Evolutionary conservation across 2,113 vertebrate genomes (phyloP), one percentile per base, ranked within the genome.

Genomic region (Macroglossus sobrinus): DNA sequence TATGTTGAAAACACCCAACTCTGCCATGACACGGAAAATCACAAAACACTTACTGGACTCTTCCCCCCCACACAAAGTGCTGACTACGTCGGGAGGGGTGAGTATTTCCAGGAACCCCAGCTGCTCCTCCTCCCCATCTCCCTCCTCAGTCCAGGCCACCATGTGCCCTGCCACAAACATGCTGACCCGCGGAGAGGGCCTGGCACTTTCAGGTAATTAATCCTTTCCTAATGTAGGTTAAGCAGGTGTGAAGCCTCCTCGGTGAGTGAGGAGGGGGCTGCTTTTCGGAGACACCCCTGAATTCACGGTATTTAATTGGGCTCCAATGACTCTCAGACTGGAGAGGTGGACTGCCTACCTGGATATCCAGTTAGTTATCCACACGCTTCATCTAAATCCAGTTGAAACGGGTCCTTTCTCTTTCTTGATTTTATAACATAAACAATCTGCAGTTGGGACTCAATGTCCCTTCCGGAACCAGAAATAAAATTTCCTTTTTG

Each of bases 161-260:
- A 97, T 97, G 98, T 98, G 97, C 96, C 97, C 94, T 91, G 97
- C 91, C 96, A 95, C 93, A 98, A 99, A 98, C 97, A 59, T 98
- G 98, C 98, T 98, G 98, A 98, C 98, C 98, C 94, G 97, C 84
- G 64, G 97, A 94, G 84, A 96, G 93, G 95, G 91, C 63, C 43
- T 84, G 59, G 95, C 91, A 93, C 97, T 97, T 97, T 96, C 97
- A 98, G 97, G 98, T 98, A 98, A 99, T 98, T 99, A 99, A 98
- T 99, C 98, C 99, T 98, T 98, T 98, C 98, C 97, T 98, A 98
- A 98, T 99, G 97, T 98, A 98, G 98, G 98, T 98, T 98, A 99
- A 99, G 98, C 98, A 99, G 98, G 97, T 98, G 98, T 98, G 98
- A 98, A 98, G 98, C 91, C 2, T 55, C 97, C 96, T 95, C 96